A percentile compares a stretch with the other conserved stretches of the same genome.
These are phyloP conservation scores for Agonum fuliginosum DNA, from an alignment of 2,888 invertebrate species.

Conservation along the genomic window DNA sequence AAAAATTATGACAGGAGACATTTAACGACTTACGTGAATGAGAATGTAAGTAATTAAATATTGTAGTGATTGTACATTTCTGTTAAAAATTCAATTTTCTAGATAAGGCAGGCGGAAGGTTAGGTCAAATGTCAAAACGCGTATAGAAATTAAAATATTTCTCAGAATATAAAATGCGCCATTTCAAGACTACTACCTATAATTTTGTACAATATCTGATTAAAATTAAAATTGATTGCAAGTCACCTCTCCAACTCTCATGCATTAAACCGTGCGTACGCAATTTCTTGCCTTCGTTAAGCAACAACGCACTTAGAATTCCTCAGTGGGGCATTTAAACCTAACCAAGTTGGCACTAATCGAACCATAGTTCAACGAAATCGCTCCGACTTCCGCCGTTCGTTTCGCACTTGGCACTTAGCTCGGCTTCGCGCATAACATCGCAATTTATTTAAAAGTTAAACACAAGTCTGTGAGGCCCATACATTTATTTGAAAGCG, in stretches of 20 bases:
- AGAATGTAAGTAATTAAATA: no score
- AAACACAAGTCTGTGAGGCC: constrained; percentile 32
- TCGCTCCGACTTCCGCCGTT: background rate
- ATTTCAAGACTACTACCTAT: no score
- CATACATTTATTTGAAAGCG: constrained; percentile 45
- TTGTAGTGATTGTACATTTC: no score
- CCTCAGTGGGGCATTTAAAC: constrained; percentile 8
- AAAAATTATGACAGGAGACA: no score
- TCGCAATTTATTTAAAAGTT: constrained; percentile 46
- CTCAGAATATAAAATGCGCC: no score
- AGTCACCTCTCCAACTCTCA: background rate
- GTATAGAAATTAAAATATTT: no score
- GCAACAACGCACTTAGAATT: background rate
- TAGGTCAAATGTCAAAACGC: no score
- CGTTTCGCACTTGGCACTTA: constrained; percentile 26
- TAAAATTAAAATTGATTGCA: constrained; percentile 5
- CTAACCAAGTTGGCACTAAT: constrained; percentile 16
- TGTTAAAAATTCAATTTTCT: no score
- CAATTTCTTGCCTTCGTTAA: constrained; percentile 17
- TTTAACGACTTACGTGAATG: no score
- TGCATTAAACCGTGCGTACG: background rate
- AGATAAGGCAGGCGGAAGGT: no score
- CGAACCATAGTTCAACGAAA: constrained; percentile 7
- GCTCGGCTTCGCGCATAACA: constrained; percentile 22
- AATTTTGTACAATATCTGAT: no score